Evolutionary conservation across 1,140 invertebrate species (phyloP).

Genomic region (Homarus americanus): DNA sequence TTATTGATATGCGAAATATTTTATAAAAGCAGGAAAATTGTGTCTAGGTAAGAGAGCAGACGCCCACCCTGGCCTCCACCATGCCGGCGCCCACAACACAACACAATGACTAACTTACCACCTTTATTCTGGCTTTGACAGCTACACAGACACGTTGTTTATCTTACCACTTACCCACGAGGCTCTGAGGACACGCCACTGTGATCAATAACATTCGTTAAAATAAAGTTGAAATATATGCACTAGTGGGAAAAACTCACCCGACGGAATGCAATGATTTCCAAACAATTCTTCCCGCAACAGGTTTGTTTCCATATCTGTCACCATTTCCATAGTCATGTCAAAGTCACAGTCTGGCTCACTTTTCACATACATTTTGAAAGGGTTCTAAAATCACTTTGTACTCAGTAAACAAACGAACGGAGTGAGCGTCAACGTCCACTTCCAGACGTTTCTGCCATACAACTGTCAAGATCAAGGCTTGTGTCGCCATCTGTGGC

Average conservation of each 20-base stretch:
- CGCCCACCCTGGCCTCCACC: background rate
- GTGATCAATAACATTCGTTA: background rate
- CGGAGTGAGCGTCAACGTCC: background rate
- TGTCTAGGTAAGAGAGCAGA: background rate
- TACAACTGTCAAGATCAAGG: constrained; percentile 20
- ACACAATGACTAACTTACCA: no score
- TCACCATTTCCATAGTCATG: constrained; percentile 57
- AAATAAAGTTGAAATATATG: background rate
- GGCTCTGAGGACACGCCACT: background rate
- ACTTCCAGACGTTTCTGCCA: constrained; percentile 31
- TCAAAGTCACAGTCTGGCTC: constrained; percentile 64
- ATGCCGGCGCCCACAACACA: background rate
- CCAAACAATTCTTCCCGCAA: constrained; percentile 52
- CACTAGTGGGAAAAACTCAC: constrained; percentile 20
- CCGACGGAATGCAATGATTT: constrained; percentile 37
- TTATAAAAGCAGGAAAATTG: no score
- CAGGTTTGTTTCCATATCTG: constrained; percentile 49
- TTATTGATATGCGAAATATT: no score
- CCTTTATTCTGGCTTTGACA: background rate
- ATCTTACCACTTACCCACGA: background rate
- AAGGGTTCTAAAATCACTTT: background rate
- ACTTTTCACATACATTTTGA: constrained; percentile 55
- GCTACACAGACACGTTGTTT: background rate
- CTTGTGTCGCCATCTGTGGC: constrained; percentile 36
- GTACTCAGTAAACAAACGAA: background rate